Conservation (phyloP, 2,888 invertebrate genomes). For the Ophion ventricosus region DNA sequence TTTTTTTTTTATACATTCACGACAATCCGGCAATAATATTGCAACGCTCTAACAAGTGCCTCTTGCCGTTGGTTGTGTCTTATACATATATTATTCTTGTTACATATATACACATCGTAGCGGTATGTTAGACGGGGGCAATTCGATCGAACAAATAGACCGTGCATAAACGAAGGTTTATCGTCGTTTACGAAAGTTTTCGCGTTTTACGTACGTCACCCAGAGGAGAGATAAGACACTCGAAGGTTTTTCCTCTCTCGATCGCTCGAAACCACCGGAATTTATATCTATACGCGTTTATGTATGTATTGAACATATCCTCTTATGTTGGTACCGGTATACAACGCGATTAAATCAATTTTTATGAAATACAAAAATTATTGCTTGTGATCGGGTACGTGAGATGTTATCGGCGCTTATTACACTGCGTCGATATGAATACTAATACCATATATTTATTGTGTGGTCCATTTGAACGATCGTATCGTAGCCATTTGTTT, state of each 20-base stretch:
- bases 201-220: slow-evolving; percentile 56
- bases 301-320: slow-evolving; percentile 22
- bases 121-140: slow-evolving; percentile 52
- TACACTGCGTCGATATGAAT: slow-evolving; percentile 6
- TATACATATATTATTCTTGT: slow-evolving; percentile 8
- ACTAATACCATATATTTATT: slow-evolving; percentile 13
- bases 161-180: slow-evolving; percentile 70
- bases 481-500: slow-evolving; percentile 11
- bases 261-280: slow-evolving; percentile 42
- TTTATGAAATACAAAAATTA: slow-evolving; percentile 33
- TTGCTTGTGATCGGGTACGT: slow-evolving; percentile 25
- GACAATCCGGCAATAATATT: slow-evolving; percentile 52
- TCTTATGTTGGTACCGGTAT: neutral
- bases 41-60: slow-evolving; percentile 46
- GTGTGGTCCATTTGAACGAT: slow-evolving; percentile 13
- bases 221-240: slow-evolving; percentile 53
- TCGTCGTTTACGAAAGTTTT: slow-evolving; percentile 66
- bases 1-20: slow-evolving; percentile 37
- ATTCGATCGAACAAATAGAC: slow-evolving; percentile 68
- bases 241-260: slow-evolving; percentile 65
- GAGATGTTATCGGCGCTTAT: slow-evolving; percentile 49
- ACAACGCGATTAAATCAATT: slow-evolving; percentile 15
- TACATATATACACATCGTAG: slow-evolving; percentile 13
- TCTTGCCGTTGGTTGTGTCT: slow-evolving; percentile 30
- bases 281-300: slow-evolving; percentile 14